phyloP scores from a whole-genome alignment of 1,140 invertebrate species.

The Cataglyphis hispanica region DNA sequence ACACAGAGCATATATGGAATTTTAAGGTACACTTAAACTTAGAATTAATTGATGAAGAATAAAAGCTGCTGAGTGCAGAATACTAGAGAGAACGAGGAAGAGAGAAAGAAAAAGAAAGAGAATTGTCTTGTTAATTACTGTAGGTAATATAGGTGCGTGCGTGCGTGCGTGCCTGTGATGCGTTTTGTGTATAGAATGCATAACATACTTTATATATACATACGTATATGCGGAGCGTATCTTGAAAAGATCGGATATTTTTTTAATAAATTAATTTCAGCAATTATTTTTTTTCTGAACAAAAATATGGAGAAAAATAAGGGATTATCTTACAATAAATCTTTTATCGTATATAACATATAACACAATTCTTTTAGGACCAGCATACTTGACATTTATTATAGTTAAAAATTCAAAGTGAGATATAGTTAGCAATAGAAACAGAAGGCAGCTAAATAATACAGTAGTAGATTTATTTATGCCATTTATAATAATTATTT shows the following conservation, averaged over 20 bases:
- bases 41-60: constrained; percentile 79
- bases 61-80: constrained; percentile 71
- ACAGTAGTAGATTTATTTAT: no score
- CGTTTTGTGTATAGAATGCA: no score
- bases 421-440: no score
- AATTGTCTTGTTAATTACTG: constrained; percentile 85
- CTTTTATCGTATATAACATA: not conserved
- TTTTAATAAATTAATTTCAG: not conserved
- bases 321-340: not conserved
- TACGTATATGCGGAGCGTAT: not conserved
- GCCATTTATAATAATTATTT: no score
- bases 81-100: not conserved
- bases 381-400: no score
- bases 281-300: not conserved
- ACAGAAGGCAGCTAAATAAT: no score
- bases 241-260: not conserved
- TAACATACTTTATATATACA: constrained; percentile 11
- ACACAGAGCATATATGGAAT: constrained; percentile 70
- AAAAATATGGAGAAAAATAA: not conserved
- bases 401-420: no score
- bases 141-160: constrained; percentile 82
- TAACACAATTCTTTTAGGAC: no score
- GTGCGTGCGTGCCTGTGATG: constrained; percentile 60
- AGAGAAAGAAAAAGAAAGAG: constrained; percentile 45
- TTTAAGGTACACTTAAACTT: constrained; percentile 78